Conservation (phyloP, 2,113 vertebrate species). For the Pygoscelis adeliae region DNA sequence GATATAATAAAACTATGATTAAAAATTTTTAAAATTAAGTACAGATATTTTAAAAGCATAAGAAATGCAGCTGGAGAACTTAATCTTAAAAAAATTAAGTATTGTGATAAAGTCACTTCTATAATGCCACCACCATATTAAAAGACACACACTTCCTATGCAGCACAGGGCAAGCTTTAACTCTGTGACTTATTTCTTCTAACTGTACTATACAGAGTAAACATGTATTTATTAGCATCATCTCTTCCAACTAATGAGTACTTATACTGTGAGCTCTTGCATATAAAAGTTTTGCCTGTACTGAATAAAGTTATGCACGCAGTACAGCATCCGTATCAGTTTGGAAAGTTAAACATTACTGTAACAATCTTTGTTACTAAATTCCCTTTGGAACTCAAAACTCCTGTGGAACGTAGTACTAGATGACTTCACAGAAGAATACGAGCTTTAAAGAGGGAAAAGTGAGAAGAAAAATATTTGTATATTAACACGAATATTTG, state of each 20-base stretch:
- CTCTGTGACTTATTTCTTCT: neutral
- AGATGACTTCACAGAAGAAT: accelerated
- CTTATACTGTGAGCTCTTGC: neutral
- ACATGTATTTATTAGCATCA: neutral
- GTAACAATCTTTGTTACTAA: neutral
- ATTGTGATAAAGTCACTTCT: neutral
- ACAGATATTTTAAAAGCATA: neutral
- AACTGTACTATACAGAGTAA: neutral
- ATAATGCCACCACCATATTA: neutral
- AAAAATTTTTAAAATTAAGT: neutral
- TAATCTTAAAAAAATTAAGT: neutral
- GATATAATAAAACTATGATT: neutral
- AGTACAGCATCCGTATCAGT: accelerated
- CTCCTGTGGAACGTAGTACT: neutral
- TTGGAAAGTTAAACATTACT: neutral
- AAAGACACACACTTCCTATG: neutral
- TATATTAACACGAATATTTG: neutral
- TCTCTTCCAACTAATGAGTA: neutral
- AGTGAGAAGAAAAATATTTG: neutral
- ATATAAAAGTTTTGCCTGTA: too few relatives aligned
- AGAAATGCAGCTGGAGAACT: neutral
- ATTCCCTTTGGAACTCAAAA: neutral
- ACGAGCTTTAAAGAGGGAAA: neutral
- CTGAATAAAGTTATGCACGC: too few relatives aligned
- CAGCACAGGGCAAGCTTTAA: neutral